Evolutionary conservation across 2,113 vertebrate genomes (phyloP), one percentile per base, ranked within the genome.

Genomic region (Myotis lucifugus): DNA sequence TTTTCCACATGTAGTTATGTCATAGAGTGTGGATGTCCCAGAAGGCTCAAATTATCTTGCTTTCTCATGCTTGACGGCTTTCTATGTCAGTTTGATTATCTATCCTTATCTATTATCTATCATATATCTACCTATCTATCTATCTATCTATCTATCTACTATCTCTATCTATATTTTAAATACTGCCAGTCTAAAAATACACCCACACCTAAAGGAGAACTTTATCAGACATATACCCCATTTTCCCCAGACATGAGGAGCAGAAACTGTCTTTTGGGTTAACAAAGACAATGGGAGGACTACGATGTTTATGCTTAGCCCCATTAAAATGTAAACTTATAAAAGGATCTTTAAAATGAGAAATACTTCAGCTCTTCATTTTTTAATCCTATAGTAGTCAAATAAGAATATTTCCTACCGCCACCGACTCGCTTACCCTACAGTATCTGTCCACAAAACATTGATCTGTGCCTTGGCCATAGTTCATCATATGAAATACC

Each of bases 1-100:
- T 95, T 88, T 93, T 88, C 82, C 94, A 96, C 34, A 82, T 94
- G 67, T 82, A 84, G 10, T 17, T 78, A 37, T 88, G 59, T 89
- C 69, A 94, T 46, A 77, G 79, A 91, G 52, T 23, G 27, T 54
- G 83, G 61, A 54, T 73, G 85, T 90, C 48, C 78, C 56, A 85
- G 67, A 82, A 90, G 77, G 54, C 73, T 92, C 48, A 67, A 18
- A 52, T 19, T 61, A 6, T 88, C 46, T 93, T 84, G 19, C 25
- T 77, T 87, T 48, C 40, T 89, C 18, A n/a, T 54, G 23, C 73
- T 73, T 91, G 37, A 85, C 95, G 91, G 61, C 50, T 94, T 90
- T 88, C 76, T 4, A 4, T 32, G 37, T 42, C 8, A 3, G 6
- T 81, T 90, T 91, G 74, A 89, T 67, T 83, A 5, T 32, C 10